Base-by-base conservation (phyloP, 2,113 vertebrate genomes). In the Ceyx melanurus region DNA sequence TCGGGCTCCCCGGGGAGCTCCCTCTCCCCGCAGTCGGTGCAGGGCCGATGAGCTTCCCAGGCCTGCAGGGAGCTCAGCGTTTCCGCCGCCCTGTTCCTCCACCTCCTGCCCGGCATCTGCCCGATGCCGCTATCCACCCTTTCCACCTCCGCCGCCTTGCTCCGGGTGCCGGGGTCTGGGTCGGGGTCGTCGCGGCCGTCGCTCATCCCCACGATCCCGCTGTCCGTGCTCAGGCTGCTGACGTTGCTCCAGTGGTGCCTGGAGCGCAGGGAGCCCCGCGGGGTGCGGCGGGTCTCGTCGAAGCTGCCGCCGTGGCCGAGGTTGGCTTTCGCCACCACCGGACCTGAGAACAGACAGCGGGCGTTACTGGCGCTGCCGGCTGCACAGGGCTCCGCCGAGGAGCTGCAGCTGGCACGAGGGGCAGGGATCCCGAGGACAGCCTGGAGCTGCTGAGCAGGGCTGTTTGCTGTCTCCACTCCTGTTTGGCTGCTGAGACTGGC, bases 141-240 rank as follows among this genome's bases (percentile, higher is more conserved):
- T 66, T 98, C 98, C 86, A 99, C 98, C n/a, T 98, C 98, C 0
- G 71, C 95, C 2, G 97, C 93, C 33, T 97, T 98, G 74, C 92
- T 94, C 7, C 86, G 94, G 8, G 97, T 97, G 37, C 37, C 37
- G 37, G 37, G 15, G 70, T 70, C 20, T 97, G 97, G 97, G 45
- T 98, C 98, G 13, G 97, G 94, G 11, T 96, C 95, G 3, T 97
- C 97, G 20, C 42, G 91, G 83, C 98, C 98, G 26, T 99, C 98
- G 0, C 97, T 98, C 77, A 98, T 96, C 0, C 98, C 98, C 18
- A 98, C 98, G 9, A 99, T 98, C 4, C 98, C 98, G 1, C 99
- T 99, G 98, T 99, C 99, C 0, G 98, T 98, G 53, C 99, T 99
- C 92, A 99, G 97, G 93, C 98, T 98, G 97, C 98, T 99, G 93